phyloP scores from a whole-genome alignment of 2,888 invertebrate species.

The Blastobasis lacticolella region DNA sequence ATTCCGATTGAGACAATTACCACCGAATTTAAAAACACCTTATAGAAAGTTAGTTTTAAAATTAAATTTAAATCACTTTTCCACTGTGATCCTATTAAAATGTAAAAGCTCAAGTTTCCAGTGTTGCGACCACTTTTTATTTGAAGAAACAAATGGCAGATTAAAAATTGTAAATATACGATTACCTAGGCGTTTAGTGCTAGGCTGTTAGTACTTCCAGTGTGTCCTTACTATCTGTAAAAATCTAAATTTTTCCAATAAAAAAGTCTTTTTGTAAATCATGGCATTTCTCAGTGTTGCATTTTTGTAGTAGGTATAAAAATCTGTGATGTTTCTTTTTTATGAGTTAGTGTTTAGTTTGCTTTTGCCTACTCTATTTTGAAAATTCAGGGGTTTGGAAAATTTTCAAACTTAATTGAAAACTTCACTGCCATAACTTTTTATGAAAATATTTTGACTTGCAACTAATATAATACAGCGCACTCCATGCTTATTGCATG shows the following conservation, averaged over 20 bases:
- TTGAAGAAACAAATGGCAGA: conserved; percentile 22
- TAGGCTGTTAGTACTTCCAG: conserved; percentile 57
- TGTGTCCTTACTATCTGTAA: conserved; percentile 58
- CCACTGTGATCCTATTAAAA: conserved; percentile 74
- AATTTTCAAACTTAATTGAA: conserved; percentile 7
- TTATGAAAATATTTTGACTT: not conserved
- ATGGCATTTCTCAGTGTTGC: conserved; percentile 39
- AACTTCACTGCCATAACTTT: conserved; percentile 32
- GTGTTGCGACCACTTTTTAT: conserved; percentile 52
- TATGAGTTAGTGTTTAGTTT: conserved; percentile 37
- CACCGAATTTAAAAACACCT: not conserved
- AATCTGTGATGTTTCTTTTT: conserved; percentile 63
- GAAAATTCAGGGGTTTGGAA: not conserved
- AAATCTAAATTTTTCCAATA: too few species aligned
- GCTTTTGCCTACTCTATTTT: conserved; percentile 6
- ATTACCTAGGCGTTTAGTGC: conserved; percentile 39
- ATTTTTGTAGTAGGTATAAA: conserved; percentile 48
- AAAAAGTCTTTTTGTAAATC: conserved; percentile 35
- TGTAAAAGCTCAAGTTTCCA: conserved; percentile 65
- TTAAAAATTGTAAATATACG: conserved; percentile 57
- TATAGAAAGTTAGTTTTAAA: conserved; percentile 22
- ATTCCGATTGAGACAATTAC: too few species aligned
- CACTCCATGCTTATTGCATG: conserved; percentile 7
- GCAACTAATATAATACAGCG: conserved; percentile 1
- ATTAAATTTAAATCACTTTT: conserved; percentile 68